A percentile compares a stretch with the other conserved stretches of the same genome.
Conservation (phyloP, 2,797 vertebrate genomes). For the Craterocephalus amniculus region DNA sequence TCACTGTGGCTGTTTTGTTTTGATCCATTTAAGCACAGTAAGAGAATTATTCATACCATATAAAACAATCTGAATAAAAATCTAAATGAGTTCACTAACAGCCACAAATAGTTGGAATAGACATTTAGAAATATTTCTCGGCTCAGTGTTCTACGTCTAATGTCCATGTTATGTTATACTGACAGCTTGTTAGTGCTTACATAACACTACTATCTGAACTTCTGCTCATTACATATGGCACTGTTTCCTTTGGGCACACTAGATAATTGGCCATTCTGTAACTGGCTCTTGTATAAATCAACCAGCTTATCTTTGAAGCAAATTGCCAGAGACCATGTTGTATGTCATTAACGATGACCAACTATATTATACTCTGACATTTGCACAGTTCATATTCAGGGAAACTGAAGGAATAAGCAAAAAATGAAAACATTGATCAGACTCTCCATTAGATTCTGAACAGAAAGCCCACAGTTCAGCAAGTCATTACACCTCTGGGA, state of each 20-base stretch:
- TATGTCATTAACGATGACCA: slow-evolving; percentile 67
- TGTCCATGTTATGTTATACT: slow-evolving; percentile 48
- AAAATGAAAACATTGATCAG: slow-evolving; percentile 54
- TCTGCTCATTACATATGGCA: slow-evolving; percentile 60
- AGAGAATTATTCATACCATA: slow-evolving; percentile 13
- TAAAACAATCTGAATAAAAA: slow-evolving; percentile 9
- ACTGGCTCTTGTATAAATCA: slow-evolving; percentile 60
- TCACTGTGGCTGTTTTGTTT: slow-evolving; percentile 27
- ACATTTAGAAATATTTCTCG: slow-evolving; percentile 14
- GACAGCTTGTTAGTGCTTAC: slow-evolving; percentile 65
- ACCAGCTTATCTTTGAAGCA: slow-evolving; percentile 59
- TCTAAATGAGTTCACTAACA: slow-evolving; percentile 23
- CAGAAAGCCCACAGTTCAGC: slow-evolving; percentile 44
- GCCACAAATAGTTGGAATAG: slow-evolving; percentile 8
- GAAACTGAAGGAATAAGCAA: slow-evolving; percentile 33
- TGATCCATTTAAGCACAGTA: slow-evolving; percentile 3
- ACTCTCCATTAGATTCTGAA: slow-evolving; percentile 46
- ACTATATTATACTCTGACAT: slow-evolving; percentile 42
- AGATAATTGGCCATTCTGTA: slow-evolving; percentile 60
- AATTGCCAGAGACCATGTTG: slow-evolving; percentile 61
- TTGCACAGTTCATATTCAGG: slow-evolving; percentile 53
- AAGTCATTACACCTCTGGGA: slow-evolving; percentile 52
- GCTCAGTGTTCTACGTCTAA: slow-evolving; percentile 47
- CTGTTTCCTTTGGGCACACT: slow-evolving; percentile 45
- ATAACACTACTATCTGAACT: slow-evolving; percentile 54